Percentiles rank a stretch among this genome's conserved stretches.
phyloP scores from a whole-genome alignment of 2,797 vertebrate species.

The Acipenser transmontanus region DNA sequence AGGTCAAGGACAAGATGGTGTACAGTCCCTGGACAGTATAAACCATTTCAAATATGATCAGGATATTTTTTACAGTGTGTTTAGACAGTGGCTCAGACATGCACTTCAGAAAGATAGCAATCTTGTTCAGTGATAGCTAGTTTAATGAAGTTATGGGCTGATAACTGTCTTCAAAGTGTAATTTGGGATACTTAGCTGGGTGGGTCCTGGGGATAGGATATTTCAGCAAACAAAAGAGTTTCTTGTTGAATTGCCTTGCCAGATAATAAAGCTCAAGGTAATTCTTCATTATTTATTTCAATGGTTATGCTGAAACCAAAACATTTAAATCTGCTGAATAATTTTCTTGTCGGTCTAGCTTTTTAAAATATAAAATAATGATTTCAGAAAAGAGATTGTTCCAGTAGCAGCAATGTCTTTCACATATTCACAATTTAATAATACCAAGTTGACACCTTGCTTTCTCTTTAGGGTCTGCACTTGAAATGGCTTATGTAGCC shows the following conservation, averaged over 20 bases:
- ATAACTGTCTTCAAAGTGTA: constrained; percentile 35
- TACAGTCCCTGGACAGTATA: not conserved
- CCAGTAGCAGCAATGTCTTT: too few species aligned
- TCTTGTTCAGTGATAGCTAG: constrained; percentile 13
- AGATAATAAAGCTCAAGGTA: constrained; percentile 24
- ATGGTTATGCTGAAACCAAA: too few species aligned
- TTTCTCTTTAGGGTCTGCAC: constrained; percentile 45
- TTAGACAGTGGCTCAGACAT: constrained; percentile 16
- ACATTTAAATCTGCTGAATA: too few species aligned
- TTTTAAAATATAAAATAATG: too few species aligned
- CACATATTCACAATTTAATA: constrained; percentile 41
- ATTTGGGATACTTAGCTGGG: constrained; percentile 32
- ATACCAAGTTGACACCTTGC: constrained; percentile 44
- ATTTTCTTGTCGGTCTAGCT: too few species aligned
- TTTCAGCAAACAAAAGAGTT: constrained; percentile 30
- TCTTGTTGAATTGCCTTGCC: constrained; percentile 12
- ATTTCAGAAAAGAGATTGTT: too few species aligned
- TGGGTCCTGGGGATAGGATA: constrained; percentile 16
- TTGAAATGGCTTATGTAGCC: constrained; percentile 29
- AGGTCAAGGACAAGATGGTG: constrained; percentile 7
- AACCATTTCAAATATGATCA: not conserved
- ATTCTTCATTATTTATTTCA: too few species aligned
- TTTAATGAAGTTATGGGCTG: constrained; percentile 25
- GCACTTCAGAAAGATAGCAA: constrained; percentile 13
- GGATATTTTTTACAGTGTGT: constrained; percentile 3